These are phyloP conservation scores for Menidia menidia DNA, from an alignment of 2,797 vertebrate genomes.

Conservation along the genomic window DNA sequence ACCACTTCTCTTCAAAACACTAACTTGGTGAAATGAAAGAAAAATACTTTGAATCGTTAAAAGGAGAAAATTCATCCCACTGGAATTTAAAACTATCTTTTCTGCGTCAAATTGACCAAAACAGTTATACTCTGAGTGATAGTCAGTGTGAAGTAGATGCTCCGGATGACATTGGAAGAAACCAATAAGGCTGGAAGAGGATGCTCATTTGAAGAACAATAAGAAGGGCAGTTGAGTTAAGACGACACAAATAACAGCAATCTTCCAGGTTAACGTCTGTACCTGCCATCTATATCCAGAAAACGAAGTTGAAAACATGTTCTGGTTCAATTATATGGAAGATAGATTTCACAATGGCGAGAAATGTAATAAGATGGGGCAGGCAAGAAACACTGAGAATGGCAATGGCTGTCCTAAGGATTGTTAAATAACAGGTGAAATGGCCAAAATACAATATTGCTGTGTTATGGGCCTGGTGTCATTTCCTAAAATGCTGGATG, in stretches of 20 bases:
- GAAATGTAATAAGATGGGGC: too few relatives aligned
- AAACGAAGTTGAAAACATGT: too few relatives aligned
- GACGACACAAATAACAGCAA: not conserved
- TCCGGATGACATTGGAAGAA: not conserved
- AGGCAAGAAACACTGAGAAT: too few relatives aligned
- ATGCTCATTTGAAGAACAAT: slow-evolving; percentile 8
- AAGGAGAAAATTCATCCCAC: not conserved
- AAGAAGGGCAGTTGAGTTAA: slow-evolving; percentile 2
- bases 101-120: slow-evolving; percentile 1
- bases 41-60: slow-evolving; percentile 10
- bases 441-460: not conserved
- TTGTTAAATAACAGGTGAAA: too few relatives aligned
- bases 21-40: slow-evolving; percentile 5
- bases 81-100: slow-evolving; percentile 1
- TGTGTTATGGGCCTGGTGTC: not conserved
- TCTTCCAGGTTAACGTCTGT: not conserved
- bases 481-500: slow-evolving; percentile 13
- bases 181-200: slow-evolving; percentile 9
- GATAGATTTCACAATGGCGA: too few relatives aligned
- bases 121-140: slow-evolving; percentile 3
- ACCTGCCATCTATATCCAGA: not conserved
- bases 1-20: not conserved
- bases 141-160: slow-evolving; percentile 17
- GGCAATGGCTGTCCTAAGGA: too few relatives aligned
- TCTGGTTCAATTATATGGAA: too few relatives aligned